Conservation (phyloP, 2,113 vertebrate genomes). For the Chelonoidis abingdonii region DNA sequence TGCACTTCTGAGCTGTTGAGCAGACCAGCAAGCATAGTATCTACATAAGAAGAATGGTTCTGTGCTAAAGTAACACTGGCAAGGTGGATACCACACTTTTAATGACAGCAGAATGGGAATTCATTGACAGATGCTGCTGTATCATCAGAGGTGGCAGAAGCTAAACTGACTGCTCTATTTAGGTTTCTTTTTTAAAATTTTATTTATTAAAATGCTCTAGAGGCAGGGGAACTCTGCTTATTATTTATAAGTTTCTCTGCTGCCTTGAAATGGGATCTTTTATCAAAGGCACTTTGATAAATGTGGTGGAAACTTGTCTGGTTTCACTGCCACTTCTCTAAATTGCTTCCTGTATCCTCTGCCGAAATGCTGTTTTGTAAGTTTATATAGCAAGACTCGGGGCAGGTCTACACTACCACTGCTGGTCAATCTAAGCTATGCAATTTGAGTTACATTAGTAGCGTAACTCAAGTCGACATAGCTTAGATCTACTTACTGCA, state of each 20-base stretch:
- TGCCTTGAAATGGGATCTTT: conserved; percentile 41
- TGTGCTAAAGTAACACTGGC: background rate
- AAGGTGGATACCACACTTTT: background rate
- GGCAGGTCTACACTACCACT: background rate
- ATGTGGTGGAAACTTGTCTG: conserved; percentile 65
- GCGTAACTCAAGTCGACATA: too few species aligned
- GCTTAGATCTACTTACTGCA: too few species aligned
- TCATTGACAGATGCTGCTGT: background rate
- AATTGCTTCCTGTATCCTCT: conserved; percentile 60
- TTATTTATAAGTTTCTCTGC: conserved; percentile 61
- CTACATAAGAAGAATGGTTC: background rate
- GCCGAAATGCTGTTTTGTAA: conserved; percentile 69
- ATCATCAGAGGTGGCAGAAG: background rate
- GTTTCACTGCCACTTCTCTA: conserved; percentile 55
- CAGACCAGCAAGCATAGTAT: background rate
- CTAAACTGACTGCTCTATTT: conserved; percentile 21
- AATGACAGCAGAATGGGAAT: background rate
- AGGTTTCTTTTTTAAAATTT: conserved; percentile 31
- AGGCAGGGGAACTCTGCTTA: conserved; percentile 35
- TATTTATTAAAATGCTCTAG: conserved; percentile 63
- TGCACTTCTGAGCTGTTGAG: background rate
- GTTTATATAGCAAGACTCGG: conserved; percentile 41
- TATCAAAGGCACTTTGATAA: conserved; percentile 61
- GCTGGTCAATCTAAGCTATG: too few species aligned
- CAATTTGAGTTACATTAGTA: too few species aligned